Conservation (phyloP, 2,113 vertebrate genomes). For the Mirza zaza region DNA sequence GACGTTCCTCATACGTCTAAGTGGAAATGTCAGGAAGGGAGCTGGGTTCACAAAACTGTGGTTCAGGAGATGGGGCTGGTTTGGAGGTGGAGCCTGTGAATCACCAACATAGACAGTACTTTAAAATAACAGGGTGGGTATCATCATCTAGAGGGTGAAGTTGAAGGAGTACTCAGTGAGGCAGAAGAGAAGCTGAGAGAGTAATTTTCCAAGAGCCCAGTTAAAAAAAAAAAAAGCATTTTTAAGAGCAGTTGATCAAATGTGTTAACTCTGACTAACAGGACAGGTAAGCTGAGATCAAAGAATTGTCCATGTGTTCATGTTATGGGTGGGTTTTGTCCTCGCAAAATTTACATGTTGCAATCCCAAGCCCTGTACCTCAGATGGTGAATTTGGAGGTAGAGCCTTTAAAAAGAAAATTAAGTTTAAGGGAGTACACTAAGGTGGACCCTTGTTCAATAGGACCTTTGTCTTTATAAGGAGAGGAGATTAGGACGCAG, state of each 20-base stretch:
- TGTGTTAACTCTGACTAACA: not conserved
- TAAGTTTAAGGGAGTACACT: not conserved
- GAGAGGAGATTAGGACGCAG: not conserved
- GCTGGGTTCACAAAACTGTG: no score
- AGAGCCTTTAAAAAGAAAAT: not conserved
- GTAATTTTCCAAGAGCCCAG: not conserved
- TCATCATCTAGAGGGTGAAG: no score
- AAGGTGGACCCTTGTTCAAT: not conserved
- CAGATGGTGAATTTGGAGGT: not conserved
- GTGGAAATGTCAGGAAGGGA: no score
- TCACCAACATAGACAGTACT: not conserved
- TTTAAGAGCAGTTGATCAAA: not conserved
- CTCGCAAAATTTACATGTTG: not conserved
- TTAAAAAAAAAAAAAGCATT: not conserved
- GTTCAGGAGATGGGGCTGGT: no score
- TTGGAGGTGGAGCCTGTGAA: no score
- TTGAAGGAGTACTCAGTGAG: not conserved
- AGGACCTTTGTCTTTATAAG: not conserved
- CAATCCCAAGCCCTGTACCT: not conserved
- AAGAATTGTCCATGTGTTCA: no score
- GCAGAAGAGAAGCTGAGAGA: not conserved
- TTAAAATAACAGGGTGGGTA: accelerated
- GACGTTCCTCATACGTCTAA: not conserved
- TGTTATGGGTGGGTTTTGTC: not conserved
- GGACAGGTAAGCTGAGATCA: not conserved